Evolutionary conservation across 2,797 vertebrate species (phyloP), one percentile per base, ranked within the genome.

Genomic region (Pangasius sanitwongsei): DNA sequence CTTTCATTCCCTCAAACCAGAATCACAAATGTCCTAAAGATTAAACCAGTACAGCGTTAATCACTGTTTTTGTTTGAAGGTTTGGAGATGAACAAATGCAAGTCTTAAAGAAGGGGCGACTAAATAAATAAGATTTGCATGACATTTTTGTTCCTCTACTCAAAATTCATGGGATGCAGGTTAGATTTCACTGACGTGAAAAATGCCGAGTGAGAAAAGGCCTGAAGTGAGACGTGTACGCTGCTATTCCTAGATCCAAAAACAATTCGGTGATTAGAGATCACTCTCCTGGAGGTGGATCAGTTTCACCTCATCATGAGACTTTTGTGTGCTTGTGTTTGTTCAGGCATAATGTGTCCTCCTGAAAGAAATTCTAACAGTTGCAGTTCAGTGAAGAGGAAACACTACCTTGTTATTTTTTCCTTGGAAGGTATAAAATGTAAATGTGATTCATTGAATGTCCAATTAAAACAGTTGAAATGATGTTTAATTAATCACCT

Each of bases 401-500:
- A 86, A 89, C 57, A 81, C 74, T 87, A 44, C 23, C 37, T 75
- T 89, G 88, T 81, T 90, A 74, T 87, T 83, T 77, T 59, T 57
- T 53, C 31, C 80, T 44, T 34, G 34, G 70, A 80, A 85, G 18
- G 53, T 72, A 82, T n/a, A 57, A 82, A 82, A 59, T 1, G 8
- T 72, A 75, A 61, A 86, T 63, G 72, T 59, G 57, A 86, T 77
- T 75, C 41, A 31, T 63, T 15, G 18, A 61, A 61, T 16, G 34
- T 86, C 13, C 75, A 48, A 57, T 41, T 72, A 44, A 74, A 48
- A 65, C 72, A 61, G 15, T 48, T 77, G 44, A 86, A 63, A 86
- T 6, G 41, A 88, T 81, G 67, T 86, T 61, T 70, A 72, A 67
- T 74, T 78, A 88, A 89, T 96, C 93, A 99, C 98, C 98, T 99